phyloP scores from a whole-genome alignment of 2,888 invertebrate species.

The Palloptera scutellata region DNA sequence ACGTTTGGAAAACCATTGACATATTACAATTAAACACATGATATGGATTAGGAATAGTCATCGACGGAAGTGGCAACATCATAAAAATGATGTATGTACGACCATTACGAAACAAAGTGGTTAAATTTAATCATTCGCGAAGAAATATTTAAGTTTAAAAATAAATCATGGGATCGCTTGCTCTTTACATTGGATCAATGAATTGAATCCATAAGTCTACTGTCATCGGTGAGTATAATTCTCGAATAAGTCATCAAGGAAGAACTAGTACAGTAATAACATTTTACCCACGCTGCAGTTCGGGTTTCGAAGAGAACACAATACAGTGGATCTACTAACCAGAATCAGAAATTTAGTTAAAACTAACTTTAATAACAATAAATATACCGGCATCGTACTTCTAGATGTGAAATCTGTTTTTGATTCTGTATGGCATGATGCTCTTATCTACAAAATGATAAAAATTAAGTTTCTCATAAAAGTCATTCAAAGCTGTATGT shows the following conservation, averaged over 20 bases:
- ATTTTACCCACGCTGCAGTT: slow-evolving; percentile 29
- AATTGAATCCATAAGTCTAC: slow-evolving; percentile 6
- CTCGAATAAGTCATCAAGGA: slow-evolving; percentile 34
- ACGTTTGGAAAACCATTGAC: too few relatives aligned
- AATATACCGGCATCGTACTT: slow-evolving; percentile 45
- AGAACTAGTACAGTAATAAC: slow-evolving; percentile 26
- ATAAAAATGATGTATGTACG: too few relatives aligned
- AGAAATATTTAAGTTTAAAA: too few relatives aligned
- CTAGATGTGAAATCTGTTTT: slow-evolving; percentile 54
- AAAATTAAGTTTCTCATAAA: too few relatives aligned
- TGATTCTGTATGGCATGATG: slow-evolving; percentile 51
- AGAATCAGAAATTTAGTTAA: slow-evolving; percentile 44
- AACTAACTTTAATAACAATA: slow-evolving; percentile 41
- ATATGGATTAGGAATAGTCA: too few relatives aligned
- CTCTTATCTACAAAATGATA: too few relatives aligned
- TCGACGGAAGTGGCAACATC: too few relatives aligned
- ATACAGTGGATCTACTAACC: slow-evolving; percentile 47
- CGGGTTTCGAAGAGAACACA: slow-evolving; percentile 43
- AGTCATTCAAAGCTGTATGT: too few relatives aligned
- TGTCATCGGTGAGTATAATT: too few relatives aligned
- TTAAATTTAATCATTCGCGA: too few relatives aligned
- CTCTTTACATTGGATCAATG: slow-evolving; percentile 21
- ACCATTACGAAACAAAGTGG: too few relatives aligned
- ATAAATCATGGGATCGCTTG: background rate
- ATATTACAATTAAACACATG: too few relatives aligned